Conservation (phyloP, 1,140 invertebrate genomes). For the Melanaphis sacchari region DNA sequence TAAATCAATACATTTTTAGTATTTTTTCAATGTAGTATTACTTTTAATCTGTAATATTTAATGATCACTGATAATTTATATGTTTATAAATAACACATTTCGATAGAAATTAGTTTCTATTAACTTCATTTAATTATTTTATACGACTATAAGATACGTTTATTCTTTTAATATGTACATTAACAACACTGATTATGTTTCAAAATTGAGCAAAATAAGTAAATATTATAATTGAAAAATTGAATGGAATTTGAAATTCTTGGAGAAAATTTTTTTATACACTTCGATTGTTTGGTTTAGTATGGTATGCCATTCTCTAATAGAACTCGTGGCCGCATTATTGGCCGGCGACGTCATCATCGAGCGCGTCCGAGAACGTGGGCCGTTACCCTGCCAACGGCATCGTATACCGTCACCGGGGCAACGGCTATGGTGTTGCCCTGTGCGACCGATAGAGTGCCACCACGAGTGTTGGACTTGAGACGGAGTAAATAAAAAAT, state of each 20-base stretch:
- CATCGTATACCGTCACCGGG: conserved; percentile 56
- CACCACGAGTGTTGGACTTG: conserved; percentile 46
- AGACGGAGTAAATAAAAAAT: conserved; percentile 32
- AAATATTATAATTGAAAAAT: background rate
- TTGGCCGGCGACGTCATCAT: conserved; percentile 49
- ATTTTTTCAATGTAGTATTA: background rate
- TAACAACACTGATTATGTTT: background rate
- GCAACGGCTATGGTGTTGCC: conserved; percentile 54
- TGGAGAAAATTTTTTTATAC: background rate
- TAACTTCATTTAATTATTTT: background rate
- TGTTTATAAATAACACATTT: background rate
- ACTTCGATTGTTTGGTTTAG: background rate
- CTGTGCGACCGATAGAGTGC: conserved; percentile 47
- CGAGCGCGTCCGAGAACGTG: conserved; percentile 54
- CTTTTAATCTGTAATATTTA: background rate
- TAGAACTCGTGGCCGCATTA: conserved; percentile 46
- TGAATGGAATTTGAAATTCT: background rate
- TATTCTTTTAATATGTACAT: background rate
- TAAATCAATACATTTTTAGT: background rate
- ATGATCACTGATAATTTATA: background rate
- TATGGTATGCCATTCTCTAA: background rate
- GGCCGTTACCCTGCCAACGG: conserved; percentile 56
- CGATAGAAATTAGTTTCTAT: background rate
- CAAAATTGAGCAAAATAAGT: background rate
- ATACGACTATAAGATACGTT: background rate